Evolutionary conservation across 2,797 vertebrate species (phyloP).

Genomic region (Sebastes hubbsi): DNA sequence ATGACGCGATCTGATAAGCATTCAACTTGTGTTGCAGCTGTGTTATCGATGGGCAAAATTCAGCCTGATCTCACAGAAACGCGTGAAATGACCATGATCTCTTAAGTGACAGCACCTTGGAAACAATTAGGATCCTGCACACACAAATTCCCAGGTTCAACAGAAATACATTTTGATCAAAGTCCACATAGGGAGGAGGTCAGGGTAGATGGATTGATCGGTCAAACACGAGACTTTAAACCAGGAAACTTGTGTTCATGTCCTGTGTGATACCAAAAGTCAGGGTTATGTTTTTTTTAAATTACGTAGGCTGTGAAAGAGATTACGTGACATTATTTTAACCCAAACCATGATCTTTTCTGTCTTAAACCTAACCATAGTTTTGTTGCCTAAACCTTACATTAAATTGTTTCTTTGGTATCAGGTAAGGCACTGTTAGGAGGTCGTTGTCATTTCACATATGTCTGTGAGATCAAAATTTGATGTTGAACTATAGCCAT

Average conservation of each 20-base stretch:
- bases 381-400: background rate
- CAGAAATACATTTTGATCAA: background rate
- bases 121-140: background rate
- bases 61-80: background rate
- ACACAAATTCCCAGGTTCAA: background rate
- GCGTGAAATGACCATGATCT: background rate
- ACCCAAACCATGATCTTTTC: background rate
- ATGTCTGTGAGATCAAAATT: background rate
- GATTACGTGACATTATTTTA: too few species aligned
- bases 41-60: background rate
- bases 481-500: background rate
- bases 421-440: background rate
- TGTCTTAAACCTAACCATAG: background rate
- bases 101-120: background rate
- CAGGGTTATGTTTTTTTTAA: background rate
- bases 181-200: background rate
- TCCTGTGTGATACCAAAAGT: background rate
- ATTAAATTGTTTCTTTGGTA: background rate
- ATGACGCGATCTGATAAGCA: background rate
- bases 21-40: background rate
- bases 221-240: background rate
- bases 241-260: background rate
- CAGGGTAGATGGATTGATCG: background rate
- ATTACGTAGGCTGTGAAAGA: background rate
- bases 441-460: background rate